Conservation (phyloP, 2,888 invertebrate genomes). For the Pristionchus japonicus region DNA sequence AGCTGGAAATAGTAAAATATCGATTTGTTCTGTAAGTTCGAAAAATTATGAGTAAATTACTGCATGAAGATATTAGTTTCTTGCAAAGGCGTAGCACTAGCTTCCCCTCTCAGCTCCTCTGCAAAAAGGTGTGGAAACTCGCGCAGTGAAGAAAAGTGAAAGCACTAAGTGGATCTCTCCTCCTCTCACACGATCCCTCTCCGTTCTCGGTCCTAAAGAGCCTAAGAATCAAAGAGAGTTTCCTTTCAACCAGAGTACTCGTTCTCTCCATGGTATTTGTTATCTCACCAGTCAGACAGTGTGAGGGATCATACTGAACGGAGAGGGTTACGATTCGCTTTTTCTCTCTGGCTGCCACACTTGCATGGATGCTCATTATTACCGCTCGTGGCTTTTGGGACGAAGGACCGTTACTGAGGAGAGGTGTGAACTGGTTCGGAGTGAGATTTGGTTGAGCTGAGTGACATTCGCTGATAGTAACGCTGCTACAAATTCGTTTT, state of each 20-base stretch:
- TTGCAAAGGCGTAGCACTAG: not conserved
- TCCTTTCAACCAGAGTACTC: not conserved
- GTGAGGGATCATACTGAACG: not conserved
- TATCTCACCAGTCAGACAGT: not conserved
- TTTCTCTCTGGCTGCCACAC: not conserved
- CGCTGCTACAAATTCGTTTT: too few species aligned
- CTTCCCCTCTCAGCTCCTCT: not conserved
- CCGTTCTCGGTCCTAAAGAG: not conserved
- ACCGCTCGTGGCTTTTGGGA: not conserved
- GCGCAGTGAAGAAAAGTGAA: not conserved
- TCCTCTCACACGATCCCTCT: not conserved
- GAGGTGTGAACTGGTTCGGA: not conserved
- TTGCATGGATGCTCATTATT: conserved; percentile 20
- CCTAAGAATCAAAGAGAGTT: not conserved
- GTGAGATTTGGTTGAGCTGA: not conserved
- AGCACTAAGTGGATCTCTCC: not conserved
- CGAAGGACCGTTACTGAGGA: not conserved
- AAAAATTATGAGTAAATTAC: too few species aligned
- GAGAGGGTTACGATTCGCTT: not conserved
- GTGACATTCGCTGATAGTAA: not conserved
- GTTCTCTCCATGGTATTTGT: not conserved
- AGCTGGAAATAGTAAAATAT: too few species aligned
- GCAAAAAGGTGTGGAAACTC: not conserved
- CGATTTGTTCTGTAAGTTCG: too few species aligned
- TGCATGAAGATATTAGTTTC: too few species aligned